Conservation (phyloP, 2,113 vertebrate genomes). For the Leptodactylus fuscus region DNA sequence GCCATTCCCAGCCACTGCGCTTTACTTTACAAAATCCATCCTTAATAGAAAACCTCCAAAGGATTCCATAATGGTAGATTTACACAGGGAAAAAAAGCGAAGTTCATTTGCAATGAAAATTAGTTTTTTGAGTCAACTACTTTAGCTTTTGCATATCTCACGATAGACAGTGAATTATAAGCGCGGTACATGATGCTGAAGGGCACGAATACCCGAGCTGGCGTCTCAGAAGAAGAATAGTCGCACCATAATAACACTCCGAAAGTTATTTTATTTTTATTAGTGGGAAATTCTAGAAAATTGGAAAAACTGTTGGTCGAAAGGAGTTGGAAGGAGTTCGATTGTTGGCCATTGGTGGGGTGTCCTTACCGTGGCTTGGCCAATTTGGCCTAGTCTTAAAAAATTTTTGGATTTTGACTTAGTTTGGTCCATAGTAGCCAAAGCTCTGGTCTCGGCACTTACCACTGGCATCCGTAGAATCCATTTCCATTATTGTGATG, state of each 20-base stretch:
- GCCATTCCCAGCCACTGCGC: constrained; percentile 34
- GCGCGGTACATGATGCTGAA: constrained; percentile 32
- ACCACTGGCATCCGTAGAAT: too few species aligned
- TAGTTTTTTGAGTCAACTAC: constrained; percentile 52
- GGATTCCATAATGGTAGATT: constrained; percentile 55
- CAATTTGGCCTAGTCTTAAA: too few species aligned
- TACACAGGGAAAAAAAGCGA: constrained; percentile 50
- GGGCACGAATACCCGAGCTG: constrained; percentile 33
- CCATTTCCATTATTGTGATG: too few species aligned
- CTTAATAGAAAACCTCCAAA: constrained; percentile 58
- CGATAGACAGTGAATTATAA: constrained; percentile 39
- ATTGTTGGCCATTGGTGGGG: too few species aligned
- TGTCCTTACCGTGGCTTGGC: too few species aligned
- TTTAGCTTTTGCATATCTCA: constrained; percentile 32
- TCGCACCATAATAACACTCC: background rate
- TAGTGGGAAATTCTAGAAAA: background rate
- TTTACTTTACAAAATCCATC: constrained; percentile 56
- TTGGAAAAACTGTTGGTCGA: background rate
- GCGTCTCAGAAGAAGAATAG: background rate
- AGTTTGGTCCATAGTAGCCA: too few species aligned
- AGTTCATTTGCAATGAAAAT: constrained; percentile 56
- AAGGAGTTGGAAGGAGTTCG: background rate
- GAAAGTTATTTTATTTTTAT: background rate
- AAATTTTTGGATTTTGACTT: too few species aligned
- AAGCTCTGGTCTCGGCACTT: too few species aligned